Base-by-base conservation (phyloP, 2,113 vertebrate genomes). In the Aegithalos caudatus region DNA sequence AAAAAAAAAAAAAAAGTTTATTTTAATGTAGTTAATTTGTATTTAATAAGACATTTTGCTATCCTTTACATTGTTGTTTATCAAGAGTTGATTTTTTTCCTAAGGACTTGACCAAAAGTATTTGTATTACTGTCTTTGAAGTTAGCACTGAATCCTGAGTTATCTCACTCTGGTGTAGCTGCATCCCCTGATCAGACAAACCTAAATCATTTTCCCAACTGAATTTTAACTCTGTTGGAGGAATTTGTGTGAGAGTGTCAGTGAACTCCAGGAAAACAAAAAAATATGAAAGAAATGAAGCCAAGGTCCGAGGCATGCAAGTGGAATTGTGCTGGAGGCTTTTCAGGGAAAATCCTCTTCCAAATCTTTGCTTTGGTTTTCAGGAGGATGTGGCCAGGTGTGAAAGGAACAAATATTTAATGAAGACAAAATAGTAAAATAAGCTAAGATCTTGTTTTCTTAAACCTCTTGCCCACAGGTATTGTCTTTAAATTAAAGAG, bases 221-320 rank as follows among this genome's bases (percentile, higher is more conserved):
- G 57, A 18, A n/a, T 79, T 85, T 82, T 94, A 8, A 35, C 33
- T 65, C 17, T 50, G 1, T 24, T 31, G 1, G 22, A 50, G 58
- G n/a, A 25, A 18, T 72, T 60, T 50, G 11, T 35, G 23, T 35
- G 45, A 33, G 27, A n/a, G 28, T 6, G 12, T 57, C 31, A 37
- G 7, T 4, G 10, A 89, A 47, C 22, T 50, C 35, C 17, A 35
- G 11, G 24, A 18, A 65, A 79, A 42, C 11, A 81, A 74, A 48
- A 3, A 44, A 44, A 44, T 12, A 4, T 9, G 28, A 23, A 38
- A n/a, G 71, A 62, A 84, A 40, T 14, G 9, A 27, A 57, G 29
- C 16, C 27, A 4, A 0, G 10, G 10, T 51, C 8, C 5, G 7
- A 19, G 40, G 57, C 20, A n/a, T 35, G 12, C 2, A 13, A 14